Evolutionary conservation across 2,113 vertebrate species (phyloP).

Genomic region (Perca flavescens): DNA sequence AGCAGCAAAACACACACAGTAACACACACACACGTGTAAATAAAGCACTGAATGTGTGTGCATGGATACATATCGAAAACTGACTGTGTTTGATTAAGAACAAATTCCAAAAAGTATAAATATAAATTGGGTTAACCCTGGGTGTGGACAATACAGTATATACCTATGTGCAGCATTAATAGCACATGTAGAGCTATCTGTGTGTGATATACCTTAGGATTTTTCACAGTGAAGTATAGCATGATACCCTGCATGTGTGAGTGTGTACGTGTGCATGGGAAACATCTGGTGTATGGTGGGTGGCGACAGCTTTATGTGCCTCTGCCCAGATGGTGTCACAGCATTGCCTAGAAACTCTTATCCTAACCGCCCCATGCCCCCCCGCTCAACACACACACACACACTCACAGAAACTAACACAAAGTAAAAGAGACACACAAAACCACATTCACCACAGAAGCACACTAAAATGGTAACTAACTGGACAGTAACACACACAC

Average conservation of each 20-base stretch:
- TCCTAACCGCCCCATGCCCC: conserved; percentile 76
- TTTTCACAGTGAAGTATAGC: conserved; percentile 48
- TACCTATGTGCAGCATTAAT: conserved; percentile 28
- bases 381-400: conserved; percentile 52
- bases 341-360: conserved; percentile 83
- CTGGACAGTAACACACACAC: conserved; percentile 32
- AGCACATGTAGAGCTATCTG: conserved; percentile 35
- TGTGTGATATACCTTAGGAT: conserved; percentile 33
- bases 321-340: conserved; percentile 88
- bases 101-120: conserved; percentile 16
- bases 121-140: neutral
- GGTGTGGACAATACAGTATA: conserved; percentile 21
- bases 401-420: conserved; percentile 44
- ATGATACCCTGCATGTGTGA: conserved; percentile 46
- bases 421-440: conserved; percentile 48
- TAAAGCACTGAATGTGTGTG: conserved; percentile 31
- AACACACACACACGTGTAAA: conserved; percentile 35
- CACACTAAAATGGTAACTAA: conserved; percentile 39
- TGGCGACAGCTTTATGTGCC: conserved; percentile 85
- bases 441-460: conserved; percentile 23
- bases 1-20: conserved; percentile 53
- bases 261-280: conserved; percentile 67
- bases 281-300: conserved; percentile 86
- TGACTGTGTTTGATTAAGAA: conserved; percentile 18
- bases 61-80: neutral